Conservation (phyloP, 92 coral and sea anemone species). For the Pocillopora meandrina region DNA sequence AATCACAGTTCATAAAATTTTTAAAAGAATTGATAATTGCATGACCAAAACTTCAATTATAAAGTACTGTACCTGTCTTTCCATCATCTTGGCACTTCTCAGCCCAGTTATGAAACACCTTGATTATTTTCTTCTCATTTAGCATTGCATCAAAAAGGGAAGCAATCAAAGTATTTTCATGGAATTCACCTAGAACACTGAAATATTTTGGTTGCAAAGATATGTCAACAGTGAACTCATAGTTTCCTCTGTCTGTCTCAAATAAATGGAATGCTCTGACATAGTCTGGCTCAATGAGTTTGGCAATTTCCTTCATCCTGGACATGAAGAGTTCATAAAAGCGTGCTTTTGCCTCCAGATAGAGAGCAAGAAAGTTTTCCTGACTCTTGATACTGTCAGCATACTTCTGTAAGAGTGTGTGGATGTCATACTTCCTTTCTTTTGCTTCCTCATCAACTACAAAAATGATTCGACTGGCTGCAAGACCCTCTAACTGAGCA, state of each 20-base stretch:
- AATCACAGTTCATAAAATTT: too few species aligned
- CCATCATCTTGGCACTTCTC: conserved; percentile 26
- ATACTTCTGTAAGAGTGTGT: conserved; percentile 61
- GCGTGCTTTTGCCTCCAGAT: conserved; percentile 49
- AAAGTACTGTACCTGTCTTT: conserved; percentile 22
- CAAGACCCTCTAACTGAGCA: conserved; percentile 58
- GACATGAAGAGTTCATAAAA: conserved; percentile 61
- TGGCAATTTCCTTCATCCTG: conserved; percentile 43
- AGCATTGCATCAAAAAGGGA: conserved; percentile 64
- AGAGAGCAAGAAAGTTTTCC: conserved; percentile 16
- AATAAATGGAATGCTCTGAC: conserved; percentile 42
- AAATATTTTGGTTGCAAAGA: conserved; percentile 47
- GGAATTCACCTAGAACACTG: conserved; percentile 51
- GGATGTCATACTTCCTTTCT: conserved; percentile 65
- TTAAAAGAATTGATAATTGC: too few species aligned
- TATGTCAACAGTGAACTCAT: conserved; percentile 62
- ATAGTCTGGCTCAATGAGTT: conserved; percentile 53
- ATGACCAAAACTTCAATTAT: too few species aligned
- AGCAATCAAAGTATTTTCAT: conserved; percentile 48
- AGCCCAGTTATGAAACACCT: conserved; percentile 62
- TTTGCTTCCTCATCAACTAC: conserved; percentile 41
- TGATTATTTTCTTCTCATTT: conserved; percentile 30
- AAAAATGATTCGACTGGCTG: conserved; percentile 29
- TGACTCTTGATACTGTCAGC: conserved; percentile 40
- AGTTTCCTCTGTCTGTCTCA: conserved; percentile 53